Evolutionary conservation across 1,140 invertebrate genomes (phyloP).

Genomic region (Epicauta chinensis): DNA sequence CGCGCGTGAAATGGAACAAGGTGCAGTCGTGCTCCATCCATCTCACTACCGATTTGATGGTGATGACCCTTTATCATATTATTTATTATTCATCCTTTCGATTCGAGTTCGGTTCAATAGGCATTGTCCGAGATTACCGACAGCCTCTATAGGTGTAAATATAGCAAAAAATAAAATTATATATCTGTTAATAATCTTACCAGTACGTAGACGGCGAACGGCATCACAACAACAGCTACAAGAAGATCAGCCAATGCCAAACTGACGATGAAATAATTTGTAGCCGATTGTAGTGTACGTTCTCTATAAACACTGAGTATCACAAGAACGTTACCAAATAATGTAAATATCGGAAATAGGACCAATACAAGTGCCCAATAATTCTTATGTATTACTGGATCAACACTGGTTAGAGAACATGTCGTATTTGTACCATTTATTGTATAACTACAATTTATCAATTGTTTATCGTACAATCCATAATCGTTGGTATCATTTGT

Average conservation of each 20-base stretch:
- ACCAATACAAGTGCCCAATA: slow-evolving; percentile 57
- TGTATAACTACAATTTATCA: slow-evolving; percentile 30
- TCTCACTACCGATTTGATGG: slow-evolving; percentile 8
- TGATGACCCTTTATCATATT: slow-evolving; percentile 17
- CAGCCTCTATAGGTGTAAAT: no score
- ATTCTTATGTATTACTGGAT: slow-evolving; percentile 22
- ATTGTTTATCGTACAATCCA: slow-evolving; percentile 21
- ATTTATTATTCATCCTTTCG: slow-evolving; percentile 14
- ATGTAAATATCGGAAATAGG: slow-evolving; percentile 86
- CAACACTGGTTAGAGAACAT: slow-evolving; percentile 13
- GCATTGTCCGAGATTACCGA: background rate
- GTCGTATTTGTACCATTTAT: slow-evolving; percentile 31
- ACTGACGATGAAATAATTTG: slow-evolving; percentile 98
- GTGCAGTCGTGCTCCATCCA: no score
- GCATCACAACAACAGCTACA: slow-evolving; percentile 96
- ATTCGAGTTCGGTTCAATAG: slow-evolving; percentile 10
- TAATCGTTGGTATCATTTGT: slow-evolving; percentile 23
- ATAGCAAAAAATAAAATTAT: background rate
- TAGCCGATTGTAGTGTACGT: slow-evolving; percentile 85
- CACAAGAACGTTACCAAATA: slow-evolving; percentile 96
- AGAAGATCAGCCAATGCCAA: slow-evolving; percentile 95
- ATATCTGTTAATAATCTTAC: slow-evolving; percentile 55
- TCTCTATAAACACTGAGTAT: slow-evolving; percentile 91
- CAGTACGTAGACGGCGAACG: slow-evolving; percentile 96
- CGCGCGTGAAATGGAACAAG: no score